Percentiles rank a stretch among this genome's conserved stretches.
Conservation (phyloP, 2,113 vertebrate species). For the Petrocephalus zakoni region DNA sequence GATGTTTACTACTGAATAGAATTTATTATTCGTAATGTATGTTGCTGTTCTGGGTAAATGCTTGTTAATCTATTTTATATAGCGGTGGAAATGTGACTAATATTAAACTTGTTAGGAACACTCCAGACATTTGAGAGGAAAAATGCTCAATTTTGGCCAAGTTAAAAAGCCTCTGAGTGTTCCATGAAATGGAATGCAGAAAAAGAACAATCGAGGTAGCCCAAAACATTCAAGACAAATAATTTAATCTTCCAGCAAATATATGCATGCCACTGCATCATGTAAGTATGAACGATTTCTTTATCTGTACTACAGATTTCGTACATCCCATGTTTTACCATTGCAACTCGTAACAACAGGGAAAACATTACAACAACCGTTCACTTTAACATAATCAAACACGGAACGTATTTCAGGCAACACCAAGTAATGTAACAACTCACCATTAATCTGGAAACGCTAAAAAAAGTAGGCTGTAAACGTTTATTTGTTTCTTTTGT, state of each 20-base stretch:
- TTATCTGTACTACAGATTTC: neutral
- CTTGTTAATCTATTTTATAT: neutral
- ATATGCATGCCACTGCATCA: neutral
- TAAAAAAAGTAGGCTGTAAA: neutral
- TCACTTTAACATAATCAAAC: neutral
- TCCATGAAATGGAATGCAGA: neutral
- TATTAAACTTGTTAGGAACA: neutral
- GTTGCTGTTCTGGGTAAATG: neutral
- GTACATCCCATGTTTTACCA: neutral
- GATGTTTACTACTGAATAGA: neutral
- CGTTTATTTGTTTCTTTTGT: neutral
- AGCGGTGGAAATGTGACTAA: neutral
- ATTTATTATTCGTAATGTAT: neutral
- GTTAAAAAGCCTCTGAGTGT: neutral
- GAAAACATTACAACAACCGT: neutral
- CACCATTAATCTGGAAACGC: neutral
- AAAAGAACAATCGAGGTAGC: neutral
- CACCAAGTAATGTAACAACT: conserved; percentile 1
- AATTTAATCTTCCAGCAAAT: neutral
- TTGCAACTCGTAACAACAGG: neutral
- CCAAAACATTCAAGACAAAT: neutral
- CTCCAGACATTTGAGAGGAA: neutral
- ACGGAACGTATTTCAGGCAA: conserved; percentile 1
- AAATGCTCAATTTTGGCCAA: neutral
- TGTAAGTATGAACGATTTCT: neutral